A percentile compares a stretch with the other conserved stretches of the same genome.
These are phyloP conservation scores for Pardalotus punctatus DNA, from an alignment of 2,113 vertebrate species.

Conservation along the genomic window DNA sequence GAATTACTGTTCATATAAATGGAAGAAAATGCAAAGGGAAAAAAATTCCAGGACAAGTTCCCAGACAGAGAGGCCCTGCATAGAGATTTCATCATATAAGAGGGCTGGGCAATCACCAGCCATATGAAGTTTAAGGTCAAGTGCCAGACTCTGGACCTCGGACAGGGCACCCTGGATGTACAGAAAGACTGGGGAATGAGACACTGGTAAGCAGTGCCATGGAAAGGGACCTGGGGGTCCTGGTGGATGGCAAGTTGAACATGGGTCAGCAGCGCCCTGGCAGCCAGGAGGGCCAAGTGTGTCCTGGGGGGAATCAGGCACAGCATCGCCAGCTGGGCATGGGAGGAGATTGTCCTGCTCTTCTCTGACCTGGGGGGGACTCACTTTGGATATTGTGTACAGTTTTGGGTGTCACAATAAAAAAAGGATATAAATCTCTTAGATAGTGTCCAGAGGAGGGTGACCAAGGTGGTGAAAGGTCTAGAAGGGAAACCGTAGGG, in stretches of 20 bases:
- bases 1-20: neutral
- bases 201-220: rapidly evolving
- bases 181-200: neutral
- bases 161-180: neutral
- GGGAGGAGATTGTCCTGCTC: neutral
- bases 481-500: neutral
- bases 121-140: neutral
- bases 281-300: rapidly evolving
- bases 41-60: neutral
- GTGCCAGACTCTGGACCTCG: neutral
- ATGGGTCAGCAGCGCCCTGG: rapidly evolving
- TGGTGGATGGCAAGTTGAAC: rapidly evolving
- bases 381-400: neutral
- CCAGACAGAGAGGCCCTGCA: neutral
- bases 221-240: neutral
- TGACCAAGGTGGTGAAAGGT: neutral
- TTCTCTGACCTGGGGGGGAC: rapidly evolving
- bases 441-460: neutral
- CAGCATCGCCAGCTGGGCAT: rapidly evolving
- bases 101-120: neutral
- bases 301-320: neutral
- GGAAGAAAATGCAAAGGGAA: neutral
- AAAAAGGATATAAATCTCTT: neutral
- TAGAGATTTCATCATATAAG: neutral
- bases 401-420: rapidly evolving